Conservation (phyloP, 2,797 vertebrate genomes). For the Scyliorhinus canicula region DNA sequence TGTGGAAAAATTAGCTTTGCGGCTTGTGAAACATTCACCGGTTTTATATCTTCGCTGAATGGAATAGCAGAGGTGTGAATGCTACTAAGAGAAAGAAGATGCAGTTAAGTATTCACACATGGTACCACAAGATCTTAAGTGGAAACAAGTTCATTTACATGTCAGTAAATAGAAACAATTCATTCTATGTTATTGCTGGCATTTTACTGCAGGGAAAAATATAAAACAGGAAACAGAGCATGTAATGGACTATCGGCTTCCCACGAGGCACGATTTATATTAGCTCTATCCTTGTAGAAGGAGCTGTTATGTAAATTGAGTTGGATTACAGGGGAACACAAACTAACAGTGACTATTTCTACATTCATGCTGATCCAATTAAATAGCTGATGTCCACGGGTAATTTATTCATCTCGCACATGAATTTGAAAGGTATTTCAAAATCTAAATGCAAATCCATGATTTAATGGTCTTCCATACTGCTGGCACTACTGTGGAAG, state of each 20-base stretch:
- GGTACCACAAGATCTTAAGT: not conserved
- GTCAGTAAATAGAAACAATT: constrained; percentile 7
- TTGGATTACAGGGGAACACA: not conserved
- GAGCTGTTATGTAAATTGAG: not conserved
- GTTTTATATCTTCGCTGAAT: not conserved
- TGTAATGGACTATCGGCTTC: not conserved
- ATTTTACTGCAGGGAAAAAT: not conserved
- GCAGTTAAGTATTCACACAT: not conserved
- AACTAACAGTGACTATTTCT: constrained; percentile 3
- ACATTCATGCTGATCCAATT: not conserved
- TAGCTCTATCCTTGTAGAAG: not conserved
- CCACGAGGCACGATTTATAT: not conserved
- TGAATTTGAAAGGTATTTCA: not conserved
- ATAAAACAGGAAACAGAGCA: not conserved
- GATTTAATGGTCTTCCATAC: not conserved
- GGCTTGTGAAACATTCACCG: not conserved
- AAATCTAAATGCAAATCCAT: not conserved
- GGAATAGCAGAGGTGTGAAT: not conserved
- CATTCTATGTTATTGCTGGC: not conserved
- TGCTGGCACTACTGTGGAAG: not conserved
- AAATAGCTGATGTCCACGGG: not conserved
- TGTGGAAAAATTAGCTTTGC: not conserved
- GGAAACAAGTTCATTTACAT: not conserved
- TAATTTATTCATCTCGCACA: not conserved
- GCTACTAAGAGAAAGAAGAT: not conserved